Evolutionary conservation across 1,140 invertebrate species (phyloP), one percentile per base, ranked within the genome.

Genomic region (Nebria ingens): DNA sequence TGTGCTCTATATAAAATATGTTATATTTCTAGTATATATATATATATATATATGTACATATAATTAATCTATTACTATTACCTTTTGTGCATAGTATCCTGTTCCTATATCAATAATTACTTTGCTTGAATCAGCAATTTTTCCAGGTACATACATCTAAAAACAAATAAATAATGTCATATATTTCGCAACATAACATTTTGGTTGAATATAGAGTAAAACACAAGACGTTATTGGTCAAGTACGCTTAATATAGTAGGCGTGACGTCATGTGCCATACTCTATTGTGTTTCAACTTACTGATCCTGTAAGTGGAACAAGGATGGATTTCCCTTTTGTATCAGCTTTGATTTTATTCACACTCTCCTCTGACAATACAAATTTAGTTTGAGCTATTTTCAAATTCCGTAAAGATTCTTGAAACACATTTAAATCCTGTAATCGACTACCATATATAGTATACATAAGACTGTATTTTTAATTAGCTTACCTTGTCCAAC

Each of bases 101-200:
- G 93, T 96, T 49, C 94, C 94, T 69, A 97, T 86, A 71, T 97
- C 93, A 56, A 97, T 86, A 11, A 96, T 73, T 19, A 96, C 90
- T 70, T 86, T 87, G 54, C 89, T 79, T 13, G 86, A 80, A 68
- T 95, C 85, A 57, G 80, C 77, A 50, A 97, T 75, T 64, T 81
- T 82, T 9, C 93, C 94, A 58, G 91, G 86, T 19, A 97, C 92
- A 76, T 96, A 97, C 87, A 97, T 94, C 80, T 82, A 51, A 54
- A 56, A 40, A 21, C 25, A 29, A 9, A 29, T 21, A 15, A 56
- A 20, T 17, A 55, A 51, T 15, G 4, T 34, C n/a, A n/a, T n/a
- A n/a, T n/a, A n/a, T n/a, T n/a, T n/a, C n/a, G n/a, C n/a, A 2
- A 42, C 2, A 12, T 17, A 15, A 38, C 19, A 13, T 17, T 4